A percentile compares a stretch with the other conserved stretches of the same genome.
Conservation (phyloP, 2,113 vertebrate genomes). For the Cyprinodon variegatus region DNA sequence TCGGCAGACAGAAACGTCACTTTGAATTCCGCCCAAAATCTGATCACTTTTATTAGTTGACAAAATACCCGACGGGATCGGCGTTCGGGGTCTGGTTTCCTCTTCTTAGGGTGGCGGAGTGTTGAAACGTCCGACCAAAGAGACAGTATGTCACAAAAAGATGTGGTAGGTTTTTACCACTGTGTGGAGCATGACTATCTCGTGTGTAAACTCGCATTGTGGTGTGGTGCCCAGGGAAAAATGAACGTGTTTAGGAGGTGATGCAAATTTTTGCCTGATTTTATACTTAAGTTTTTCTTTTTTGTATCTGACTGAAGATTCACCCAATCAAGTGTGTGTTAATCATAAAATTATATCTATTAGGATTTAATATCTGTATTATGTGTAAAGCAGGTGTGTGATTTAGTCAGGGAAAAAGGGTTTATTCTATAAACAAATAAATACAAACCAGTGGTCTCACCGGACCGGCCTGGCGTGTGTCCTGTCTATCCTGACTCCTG, state of each 20-base stretch:
- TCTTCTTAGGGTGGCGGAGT: constrained; percentile 14
- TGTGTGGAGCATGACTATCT: constrained; percentile 59
- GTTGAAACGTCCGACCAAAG: constrained; percentile 49
- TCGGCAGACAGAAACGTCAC: constrained; percentile 9
- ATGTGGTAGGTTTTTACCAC: constrained; percentile 53
- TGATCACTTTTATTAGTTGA: constrained; percentile 71
- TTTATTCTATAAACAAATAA: constrained; percentile 85
- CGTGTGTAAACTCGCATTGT: constrained; percentile 63
- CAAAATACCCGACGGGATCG: constrained; percentile 17
- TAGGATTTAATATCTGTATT: constrained; percentile 9
- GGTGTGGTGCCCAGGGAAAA: constrained; percentile 62
- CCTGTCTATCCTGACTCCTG: constrained; percentile 55
- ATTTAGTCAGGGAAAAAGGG: constrained; percentile 78
- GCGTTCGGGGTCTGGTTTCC: constrained; percentile 34
- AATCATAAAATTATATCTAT: neutral
- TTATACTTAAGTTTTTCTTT: neutral
- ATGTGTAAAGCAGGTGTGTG: constrained; percentile 56
- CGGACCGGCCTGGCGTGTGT: constrained; percentile 34
- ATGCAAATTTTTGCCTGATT: constrained; percentile 43
- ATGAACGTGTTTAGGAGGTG: constrained; percentile 70
- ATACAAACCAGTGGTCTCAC: constrained; percentile 64
- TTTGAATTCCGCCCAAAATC: constrained; percentile 55
- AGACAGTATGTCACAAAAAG: constrained; percentile 60
- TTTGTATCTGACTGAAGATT: neutral
- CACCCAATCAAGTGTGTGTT: neutral